Evolutionary conservation across 2,113 vertebrate species (phyloP).

Genomic region (Crotophaga sulcirostris): DNA sequence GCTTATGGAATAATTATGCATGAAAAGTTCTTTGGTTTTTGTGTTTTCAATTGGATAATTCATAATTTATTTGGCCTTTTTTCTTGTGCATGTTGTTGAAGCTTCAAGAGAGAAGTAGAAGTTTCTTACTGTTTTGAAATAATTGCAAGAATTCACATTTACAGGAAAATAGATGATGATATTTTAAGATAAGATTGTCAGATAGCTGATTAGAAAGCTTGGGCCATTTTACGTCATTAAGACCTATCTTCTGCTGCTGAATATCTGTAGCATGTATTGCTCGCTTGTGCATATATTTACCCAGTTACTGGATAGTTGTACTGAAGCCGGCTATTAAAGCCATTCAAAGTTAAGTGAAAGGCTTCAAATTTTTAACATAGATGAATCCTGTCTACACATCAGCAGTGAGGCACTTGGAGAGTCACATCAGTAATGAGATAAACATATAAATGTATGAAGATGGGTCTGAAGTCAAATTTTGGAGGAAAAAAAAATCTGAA

Average conservation of each 20-base stretch:
- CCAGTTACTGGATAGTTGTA: not conserved
- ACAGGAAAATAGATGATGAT: not conserved
- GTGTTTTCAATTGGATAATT: not conserved
- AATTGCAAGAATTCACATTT: not conserved
- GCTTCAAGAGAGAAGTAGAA: not conserved
- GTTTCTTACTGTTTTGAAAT: not conserved
- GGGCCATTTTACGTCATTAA: not conserved
- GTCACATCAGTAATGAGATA: not conserved
- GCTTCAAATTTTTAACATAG: not conserved
- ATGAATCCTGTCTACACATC: not conserved
- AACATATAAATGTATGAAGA: not conserved
- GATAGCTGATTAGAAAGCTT: not conserved
- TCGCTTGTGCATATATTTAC: rapidly evolving
- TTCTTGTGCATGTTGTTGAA: not conserved
- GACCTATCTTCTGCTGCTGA: not conserved
- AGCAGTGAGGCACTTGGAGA: not conserved
- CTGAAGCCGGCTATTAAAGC: not conserved
- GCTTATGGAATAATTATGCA: not conserved
- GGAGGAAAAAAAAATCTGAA: not conserved
- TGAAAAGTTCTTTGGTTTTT: not conserved
- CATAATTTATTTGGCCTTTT: not conserved
- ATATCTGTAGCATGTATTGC: not conserved
- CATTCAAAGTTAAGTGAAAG: not conserved
- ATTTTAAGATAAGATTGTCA: not conserved
- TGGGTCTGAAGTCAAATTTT: not conserved